Conservation (phyloP, 2,113 vertebrate species). For the Rhizomys pruinosus region DNA sequence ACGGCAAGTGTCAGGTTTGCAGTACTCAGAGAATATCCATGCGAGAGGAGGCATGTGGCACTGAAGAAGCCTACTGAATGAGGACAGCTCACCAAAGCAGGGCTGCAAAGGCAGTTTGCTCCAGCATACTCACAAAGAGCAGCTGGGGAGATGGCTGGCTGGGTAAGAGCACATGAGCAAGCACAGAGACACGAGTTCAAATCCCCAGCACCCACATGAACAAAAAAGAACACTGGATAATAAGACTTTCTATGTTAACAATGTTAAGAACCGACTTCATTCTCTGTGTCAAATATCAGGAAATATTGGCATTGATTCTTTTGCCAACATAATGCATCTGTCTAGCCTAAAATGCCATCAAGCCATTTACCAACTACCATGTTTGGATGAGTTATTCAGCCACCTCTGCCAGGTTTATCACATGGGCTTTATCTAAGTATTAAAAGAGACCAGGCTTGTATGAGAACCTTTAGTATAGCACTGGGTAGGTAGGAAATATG, state of each 20-base stretch:
- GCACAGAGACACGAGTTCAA: no score
- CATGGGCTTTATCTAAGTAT: not conserved
- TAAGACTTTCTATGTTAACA: not conserved
- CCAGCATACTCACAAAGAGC: not conserved
- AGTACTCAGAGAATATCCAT: not conserved
- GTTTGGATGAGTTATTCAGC: not conserved
- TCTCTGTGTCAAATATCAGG: not conserved
- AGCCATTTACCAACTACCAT: not conserved
- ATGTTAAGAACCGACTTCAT: not conserved
- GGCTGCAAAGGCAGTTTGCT: not conserved
- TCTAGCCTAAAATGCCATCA: not conserved
- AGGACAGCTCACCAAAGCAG: not conserved
- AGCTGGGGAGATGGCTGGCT: not conserved
- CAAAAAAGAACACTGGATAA: not conserved
- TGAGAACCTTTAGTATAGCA: not conserved
- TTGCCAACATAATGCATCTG: not conserved
- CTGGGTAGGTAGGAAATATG: not conserved
- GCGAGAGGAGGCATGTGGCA: not conserved
- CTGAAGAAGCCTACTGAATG: not conserved
- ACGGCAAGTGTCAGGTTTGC: not conserved
- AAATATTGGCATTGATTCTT: not conserved
- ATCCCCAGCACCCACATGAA: not conserved
- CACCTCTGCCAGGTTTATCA: not conserved
- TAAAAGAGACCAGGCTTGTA: not conserved
- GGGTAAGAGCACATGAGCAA: no score